A percentile compares a stretch with the other conserved stretches of the same genome.
phyloP scores from a whole-genome alignment of 1,140 invertebrate species.

The Zaprionus vittiger region DNA sequence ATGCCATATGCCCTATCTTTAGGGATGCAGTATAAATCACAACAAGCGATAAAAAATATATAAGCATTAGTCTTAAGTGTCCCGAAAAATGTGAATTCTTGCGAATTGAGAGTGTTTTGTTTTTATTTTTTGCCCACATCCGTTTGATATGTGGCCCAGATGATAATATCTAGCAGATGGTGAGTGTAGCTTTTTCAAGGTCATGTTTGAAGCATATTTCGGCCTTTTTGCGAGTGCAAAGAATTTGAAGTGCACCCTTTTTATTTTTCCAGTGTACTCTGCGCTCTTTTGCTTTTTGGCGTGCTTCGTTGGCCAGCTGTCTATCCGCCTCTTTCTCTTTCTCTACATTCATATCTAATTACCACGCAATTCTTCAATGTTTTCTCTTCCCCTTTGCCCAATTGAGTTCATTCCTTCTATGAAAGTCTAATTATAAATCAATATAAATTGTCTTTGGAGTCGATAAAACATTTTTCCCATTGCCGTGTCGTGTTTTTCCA shows the following conservation, averaged over 20 bases:
- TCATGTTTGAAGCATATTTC: background rate
- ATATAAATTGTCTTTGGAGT: conserved; percentile 2
- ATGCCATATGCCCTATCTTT: background rate
- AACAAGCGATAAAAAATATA: background rate
- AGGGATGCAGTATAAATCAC: background rate
- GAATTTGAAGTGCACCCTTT: background rate
- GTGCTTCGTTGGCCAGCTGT: background rate
- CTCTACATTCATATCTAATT: conserved; percentile 22
- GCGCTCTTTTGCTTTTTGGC: background rate
- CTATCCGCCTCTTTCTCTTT: background rate
- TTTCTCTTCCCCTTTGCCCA: background rate
- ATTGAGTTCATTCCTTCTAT: background rate
- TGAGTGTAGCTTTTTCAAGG: background rate
- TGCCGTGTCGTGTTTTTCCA: background rate
- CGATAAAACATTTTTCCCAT: background rate
- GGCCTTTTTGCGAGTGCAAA: background rate
- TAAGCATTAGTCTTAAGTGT: background rate
- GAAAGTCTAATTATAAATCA: conserved; percentile 19
- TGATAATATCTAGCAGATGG: background rate
- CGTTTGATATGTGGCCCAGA: background rate
- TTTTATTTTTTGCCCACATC: background rate
- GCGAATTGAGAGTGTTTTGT: background rate
- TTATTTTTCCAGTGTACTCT: background rate
- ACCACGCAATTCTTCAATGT: conserved; percentile 3
- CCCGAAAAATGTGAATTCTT: background rate